Conservation (phyloP, 2,888 invertebrate genomes). For the Philopedon plagiatum region DNA sequence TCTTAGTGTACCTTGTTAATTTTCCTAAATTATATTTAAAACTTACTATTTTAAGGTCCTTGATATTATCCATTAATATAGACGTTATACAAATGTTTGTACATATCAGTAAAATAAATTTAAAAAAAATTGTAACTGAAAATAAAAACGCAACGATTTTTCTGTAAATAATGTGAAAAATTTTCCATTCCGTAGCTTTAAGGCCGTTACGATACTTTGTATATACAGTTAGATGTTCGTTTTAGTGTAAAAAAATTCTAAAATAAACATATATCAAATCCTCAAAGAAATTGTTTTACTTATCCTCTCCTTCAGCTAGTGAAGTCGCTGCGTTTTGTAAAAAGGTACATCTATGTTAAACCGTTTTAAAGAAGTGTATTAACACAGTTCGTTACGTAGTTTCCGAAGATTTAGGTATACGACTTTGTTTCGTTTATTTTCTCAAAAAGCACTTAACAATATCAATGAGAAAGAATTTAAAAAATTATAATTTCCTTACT, state of each 20-base stretch:
- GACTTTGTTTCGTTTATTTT: too few relatives aligned
- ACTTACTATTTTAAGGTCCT: not conserved
- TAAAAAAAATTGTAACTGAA: not conserved
- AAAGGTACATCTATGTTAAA: too few relatives aligned
- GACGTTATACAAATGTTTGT: slow-evolving; percentile 37
- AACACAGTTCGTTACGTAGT: too few relatives aligned
- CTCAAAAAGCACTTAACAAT: too few relatives aligned
- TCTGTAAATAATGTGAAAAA: slow-evolving; percentile 41
- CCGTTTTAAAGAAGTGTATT: too few relatives aligned
- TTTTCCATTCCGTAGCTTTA: slow-evolving; percentile 42
- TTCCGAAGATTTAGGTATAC: too few relatives aligned
- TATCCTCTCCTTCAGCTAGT: too few relatives aligned
- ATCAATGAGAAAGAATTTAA: too few relatives aligned
- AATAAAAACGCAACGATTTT: slow-evolving; percentile 4
- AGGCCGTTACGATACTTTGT: slow-evolving; percentile 58
- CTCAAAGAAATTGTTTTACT: not conserved
- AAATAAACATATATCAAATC: slow-evolving; percentile 45
- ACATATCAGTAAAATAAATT: slow-evolving; percentile 34
- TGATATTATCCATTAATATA: slow-evolving; percentile 5
- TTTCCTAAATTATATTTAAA: not conserved
- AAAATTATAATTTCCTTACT: too few relatives aligned
- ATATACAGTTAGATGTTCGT: slow-evolving; percentile 58
- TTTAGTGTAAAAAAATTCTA: slow-evolving; percentile 55
- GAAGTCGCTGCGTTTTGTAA: too few relatives aligned
- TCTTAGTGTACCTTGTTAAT: not conserved